Evolutionary conservation across 2,113 vertebrate species (phyloP).

Genomic region (Phalacrocorax pelagicus): DNA sequence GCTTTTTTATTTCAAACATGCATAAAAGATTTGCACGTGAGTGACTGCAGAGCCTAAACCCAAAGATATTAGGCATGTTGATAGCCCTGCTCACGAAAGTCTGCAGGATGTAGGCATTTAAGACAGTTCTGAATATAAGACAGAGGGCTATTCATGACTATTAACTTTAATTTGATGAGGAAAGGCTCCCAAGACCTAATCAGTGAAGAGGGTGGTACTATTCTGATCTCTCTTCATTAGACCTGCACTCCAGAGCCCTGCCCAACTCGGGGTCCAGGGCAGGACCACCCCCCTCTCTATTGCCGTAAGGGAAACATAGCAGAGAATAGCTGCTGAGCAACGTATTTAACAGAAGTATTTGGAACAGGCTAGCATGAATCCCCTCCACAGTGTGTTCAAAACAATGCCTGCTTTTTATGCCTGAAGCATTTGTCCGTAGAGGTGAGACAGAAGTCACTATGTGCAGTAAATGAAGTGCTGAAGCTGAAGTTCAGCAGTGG

Average conservation of each 20-base stretch:
- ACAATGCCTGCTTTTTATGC: not conserved
- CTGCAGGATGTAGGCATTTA: not conserved
- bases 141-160: not conserved
- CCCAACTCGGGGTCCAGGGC: not conserved
- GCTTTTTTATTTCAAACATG: not conserved
- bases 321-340: not conserved
- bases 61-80: not conserved
- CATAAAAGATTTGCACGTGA: not conserved
- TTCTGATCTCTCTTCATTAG: not conserved
- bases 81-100: not conserved
- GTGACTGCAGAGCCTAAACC: not conserved
- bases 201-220: not conserved
- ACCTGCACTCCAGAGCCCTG: not conserved
- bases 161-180: not conserved
- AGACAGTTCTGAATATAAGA: not conserved
- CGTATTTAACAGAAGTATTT: not conserved
- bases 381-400: not conserved
- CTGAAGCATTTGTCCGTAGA: not conserved
- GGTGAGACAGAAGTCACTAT: not conserved
- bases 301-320: accelerated
- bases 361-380: not conserved
- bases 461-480: not conserved
- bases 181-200: not conserved
- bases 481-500: not conserved
- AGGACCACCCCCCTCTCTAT: not conserved